These are phyloP conservation scores for Carassius carassius DNA, from an alignment of 2,113 vertebrate species.

Conservation along the genomic window DNA sequence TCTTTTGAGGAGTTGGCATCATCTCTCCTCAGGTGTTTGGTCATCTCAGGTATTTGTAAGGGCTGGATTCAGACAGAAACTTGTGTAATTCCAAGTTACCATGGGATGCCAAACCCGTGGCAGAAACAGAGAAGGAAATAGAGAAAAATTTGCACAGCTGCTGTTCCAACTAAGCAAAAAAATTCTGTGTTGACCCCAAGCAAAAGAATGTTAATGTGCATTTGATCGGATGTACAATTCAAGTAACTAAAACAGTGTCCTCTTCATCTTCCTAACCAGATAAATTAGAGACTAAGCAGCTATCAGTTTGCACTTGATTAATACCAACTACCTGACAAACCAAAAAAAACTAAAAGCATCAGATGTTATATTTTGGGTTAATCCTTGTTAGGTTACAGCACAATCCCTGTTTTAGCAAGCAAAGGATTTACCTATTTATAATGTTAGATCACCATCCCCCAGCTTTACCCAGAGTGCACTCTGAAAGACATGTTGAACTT, in stretches of 20 bases:
- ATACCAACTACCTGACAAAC: conserved; percentile 8
- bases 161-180: too few relatives aligned
- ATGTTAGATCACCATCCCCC: background rate
- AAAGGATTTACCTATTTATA: conserved; percentile 50
- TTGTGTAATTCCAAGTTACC: too few relatives aligned
- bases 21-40: too few relatives aligned
- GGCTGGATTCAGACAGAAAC: too few relatives aligned
- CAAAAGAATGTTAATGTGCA: too few relatives aligned
- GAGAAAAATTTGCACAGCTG: too few relatives aligned
- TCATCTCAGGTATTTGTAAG: too few relatives aligned
- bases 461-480: background rate
- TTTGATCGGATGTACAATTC: background rate
- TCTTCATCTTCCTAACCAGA: conserved; percentile 39
- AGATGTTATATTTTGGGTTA: conserved; percentile 41
- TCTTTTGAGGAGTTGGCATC: too few relatives aligned
- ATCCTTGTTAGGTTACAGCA: conserved; percentile 38
- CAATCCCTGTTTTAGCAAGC: conserved; percentile 30
- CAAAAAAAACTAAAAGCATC: conserved; percentile 31
- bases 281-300: conserved; percentile 43
- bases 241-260: conserved; percentile 36
- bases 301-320: conserved; percentile 42
- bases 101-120: too few relatives aligned
- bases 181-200: too few relatives aligned
- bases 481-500: conserved; percentile 18
- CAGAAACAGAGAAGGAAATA: too few relatives aligned